Percentiles rank a stretch among this genome's conserved stretches.
Conservation (phyloP, 2,888 invertebrate species). For the Cephus sareptanus region DNA sequence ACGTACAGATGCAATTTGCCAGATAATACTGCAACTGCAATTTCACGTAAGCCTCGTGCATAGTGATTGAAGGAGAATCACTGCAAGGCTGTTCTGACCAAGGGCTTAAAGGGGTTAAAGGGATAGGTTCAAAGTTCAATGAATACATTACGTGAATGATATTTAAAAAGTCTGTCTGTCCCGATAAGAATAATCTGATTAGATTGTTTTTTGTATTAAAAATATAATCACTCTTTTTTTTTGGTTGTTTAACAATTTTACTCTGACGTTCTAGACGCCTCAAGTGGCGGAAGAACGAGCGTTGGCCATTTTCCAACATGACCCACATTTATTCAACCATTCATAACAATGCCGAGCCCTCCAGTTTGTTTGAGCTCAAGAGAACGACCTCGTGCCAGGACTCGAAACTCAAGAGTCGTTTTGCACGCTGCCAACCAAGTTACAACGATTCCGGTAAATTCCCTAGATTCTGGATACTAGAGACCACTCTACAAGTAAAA, state of each 20-base stretch:
- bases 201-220: too few relatives aligned
- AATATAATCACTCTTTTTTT: neutral
- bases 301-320: neutral
- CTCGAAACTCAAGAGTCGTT: neutral
- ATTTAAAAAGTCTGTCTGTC: neutral
- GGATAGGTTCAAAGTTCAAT: neutral
- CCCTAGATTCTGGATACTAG: neutral
- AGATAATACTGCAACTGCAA: neutral
- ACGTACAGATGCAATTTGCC: neutral
- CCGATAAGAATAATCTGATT: neutral
- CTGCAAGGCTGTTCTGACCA: neutral
- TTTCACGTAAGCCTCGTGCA: neutral
- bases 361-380: neutral
- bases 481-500: neutral
- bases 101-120: neutral
- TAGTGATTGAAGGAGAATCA: neutral
- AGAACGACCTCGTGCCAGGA: neutral
- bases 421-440: neutral
- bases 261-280: neutral
- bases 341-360: neutral
- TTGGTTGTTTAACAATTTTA: neutral
- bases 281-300: neutral
- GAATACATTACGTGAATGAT: too few relatives aligned
- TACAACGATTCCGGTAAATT: neutral
- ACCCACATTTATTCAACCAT: neutral